Evolutionary conservation across 2,113 vertebrate genomes (phyloP).

Genomic region (Psammodynastes pulverulentus): DNA sequence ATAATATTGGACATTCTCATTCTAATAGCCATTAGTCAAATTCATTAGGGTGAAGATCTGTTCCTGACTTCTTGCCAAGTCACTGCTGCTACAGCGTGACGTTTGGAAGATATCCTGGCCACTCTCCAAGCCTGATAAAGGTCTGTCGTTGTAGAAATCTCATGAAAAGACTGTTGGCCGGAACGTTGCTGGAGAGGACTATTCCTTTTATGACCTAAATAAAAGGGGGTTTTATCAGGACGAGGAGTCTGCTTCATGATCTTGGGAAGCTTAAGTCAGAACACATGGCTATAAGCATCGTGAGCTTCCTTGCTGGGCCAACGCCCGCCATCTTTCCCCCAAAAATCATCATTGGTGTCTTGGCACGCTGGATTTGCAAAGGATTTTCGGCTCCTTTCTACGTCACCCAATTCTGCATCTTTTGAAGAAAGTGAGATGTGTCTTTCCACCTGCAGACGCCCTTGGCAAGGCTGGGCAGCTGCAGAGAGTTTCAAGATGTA

Average conservation of each 20-base stretch:
- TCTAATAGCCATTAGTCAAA: background rate
- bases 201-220: no score
- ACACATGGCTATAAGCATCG: background rate
- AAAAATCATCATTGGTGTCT: background rate
- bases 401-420: background rate
- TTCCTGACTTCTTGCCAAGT: background rate
- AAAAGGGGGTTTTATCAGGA: no score
- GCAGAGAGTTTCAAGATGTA: background rate
- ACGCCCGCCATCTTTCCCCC: background rate
- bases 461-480: background rate
- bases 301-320: background rate
- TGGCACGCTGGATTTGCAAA: background rate
- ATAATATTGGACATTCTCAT: background rate
- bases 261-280: no score
- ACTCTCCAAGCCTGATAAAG: no score
- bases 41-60: no score
- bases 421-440: no score
- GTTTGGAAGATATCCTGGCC: no score
- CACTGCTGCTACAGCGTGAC: no score
- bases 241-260: no score
- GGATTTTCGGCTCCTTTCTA: background rate
- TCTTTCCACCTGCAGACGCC: background rate
- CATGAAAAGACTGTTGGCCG: no score
- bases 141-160: no score
- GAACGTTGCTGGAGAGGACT: no score